These are phyloP conservation scores for Caenorhabditis elegans DNA, from an alignment of 1,140 invertebrate genomes.

Conservation along the genomic window WBcel235 BX284606.5:15132001-15132500, in stretches of 20 bases:
- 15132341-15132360: conserved; percentile 20
- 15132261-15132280: background rate
- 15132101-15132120: background rate
- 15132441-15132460: too few species aligned
- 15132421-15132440: too few species aligned
- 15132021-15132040: background rate
- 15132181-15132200: conserved; percentile 3
- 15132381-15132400: background rate
- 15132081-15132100: background rate
- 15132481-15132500: too few species aligned
- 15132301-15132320: background rate
- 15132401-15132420: too few species aligned
- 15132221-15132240: conserved; percentile 29
- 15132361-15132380: conserved; percentile 10
- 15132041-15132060: background rate
- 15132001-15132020: background rate
- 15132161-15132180: background rate
- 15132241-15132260: conserved; percentile 30
- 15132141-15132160: background rate
- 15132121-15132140: background rate
- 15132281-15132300: background rate
- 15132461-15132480: too few species aligned
- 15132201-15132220: background rate
- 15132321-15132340: background rate
- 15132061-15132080: too few species aligned